These are phyloP conservation scores for Diadophis punctatus DNA, from an alignment of 2,113 vertebrate genomes.

Conservation along the genomic window DNA sequence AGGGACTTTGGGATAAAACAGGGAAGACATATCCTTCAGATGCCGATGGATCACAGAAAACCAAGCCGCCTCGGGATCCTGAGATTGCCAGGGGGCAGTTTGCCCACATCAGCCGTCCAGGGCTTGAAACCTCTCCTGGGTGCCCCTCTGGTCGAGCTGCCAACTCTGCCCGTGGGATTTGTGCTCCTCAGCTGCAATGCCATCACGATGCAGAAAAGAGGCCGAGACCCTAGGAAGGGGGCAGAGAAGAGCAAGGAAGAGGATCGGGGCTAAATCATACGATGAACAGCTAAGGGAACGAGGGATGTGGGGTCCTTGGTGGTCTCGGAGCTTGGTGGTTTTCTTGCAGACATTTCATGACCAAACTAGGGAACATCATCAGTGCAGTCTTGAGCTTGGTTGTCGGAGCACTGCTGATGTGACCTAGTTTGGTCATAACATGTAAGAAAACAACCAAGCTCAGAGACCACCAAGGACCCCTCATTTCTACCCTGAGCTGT, in stretches of 20 bases:
- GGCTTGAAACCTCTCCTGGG: background rate
- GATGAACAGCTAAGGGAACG: background rate
- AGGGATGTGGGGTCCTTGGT: background rate
- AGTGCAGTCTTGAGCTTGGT: background rate
- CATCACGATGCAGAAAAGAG: too few species aligned
- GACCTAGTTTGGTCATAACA: background rate
- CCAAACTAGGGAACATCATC: background rate
- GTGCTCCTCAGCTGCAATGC: too few species aligned
- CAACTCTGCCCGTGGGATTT: background rate
- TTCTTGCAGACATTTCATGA: background rate
- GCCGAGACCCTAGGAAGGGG: too few species aligned
- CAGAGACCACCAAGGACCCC: background rate
- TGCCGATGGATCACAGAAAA: background rate
- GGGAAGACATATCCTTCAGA: background rate
- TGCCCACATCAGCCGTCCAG: background rate
- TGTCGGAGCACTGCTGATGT: background rate
- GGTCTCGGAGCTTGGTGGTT: background rate
- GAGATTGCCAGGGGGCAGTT: background rate
- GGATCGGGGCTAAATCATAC: rapidly evolving
- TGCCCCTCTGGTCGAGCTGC: background rate
- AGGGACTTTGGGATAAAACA: background rate
- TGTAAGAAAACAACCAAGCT: background rate
- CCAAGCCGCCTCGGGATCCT: rapidly evolving
- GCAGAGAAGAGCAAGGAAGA: too few species aligned
- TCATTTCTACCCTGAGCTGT: background rate